These are phyloP conservation scores for Venustaconcha ellipsiformis DNA, from an alignment of 1,140 invertebrate genomes.

Conservation along the genomic window DNA sequence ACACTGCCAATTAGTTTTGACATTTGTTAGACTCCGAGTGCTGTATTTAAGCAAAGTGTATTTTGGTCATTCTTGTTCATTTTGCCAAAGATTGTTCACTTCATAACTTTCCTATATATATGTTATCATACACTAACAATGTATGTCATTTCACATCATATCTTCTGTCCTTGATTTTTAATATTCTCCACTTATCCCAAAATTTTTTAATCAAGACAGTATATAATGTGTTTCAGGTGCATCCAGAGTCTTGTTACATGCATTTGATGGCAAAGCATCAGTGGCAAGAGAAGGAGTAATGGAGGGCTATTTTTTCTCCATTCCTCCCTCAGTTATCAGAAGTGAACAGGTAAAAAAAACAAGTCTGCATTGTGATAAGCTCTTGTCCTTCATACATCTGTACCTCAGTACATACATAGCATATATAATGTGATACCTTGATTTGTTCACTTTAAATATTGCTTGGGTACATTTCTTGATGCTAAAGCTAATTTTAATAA, in stretches of 20 bases:
- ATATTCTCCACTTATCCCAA: neutral
- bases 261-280: constrained; percentile 67
- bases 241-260: constrained; percentile 66
- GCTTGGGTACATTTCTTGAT: too few relatives aligned
- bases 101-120: neutral
- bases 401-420: too few relatives aligned
- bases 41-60: too few relatives aligned
- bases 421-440: too few relatives aligned
- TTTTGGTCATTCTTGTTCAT: neutral
- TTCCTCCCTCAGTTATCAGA: constrained; percentile 65
- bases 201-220: neutral
- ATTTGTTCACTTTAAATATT: too few relatives aligned
- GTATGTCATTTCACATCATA: neutral
- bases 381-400: too few relatives aligned
- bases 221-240: constrained; percentile 44
- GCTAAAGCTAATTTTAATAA: too few relatives aligned
- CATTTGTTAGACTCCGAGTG: too few relatives aligned
- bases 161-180: neutral
- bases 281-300: constrained; percentile 63
- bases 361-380: too few relatives aligned
- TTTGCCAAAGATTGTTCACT: neutral
- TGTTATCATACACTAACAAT: neutral
- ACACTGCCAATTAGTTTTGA: too few relatives aligned
- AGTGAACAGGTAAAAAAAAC: constrained; percentile 58
- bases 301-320: constrained; percentile 67